These are phyloP conservation scores for Ophioderma brevispina DNA, from an alignment of 35 echinoderm and acorn worm species.

Conservation along the genomic window DNA sequence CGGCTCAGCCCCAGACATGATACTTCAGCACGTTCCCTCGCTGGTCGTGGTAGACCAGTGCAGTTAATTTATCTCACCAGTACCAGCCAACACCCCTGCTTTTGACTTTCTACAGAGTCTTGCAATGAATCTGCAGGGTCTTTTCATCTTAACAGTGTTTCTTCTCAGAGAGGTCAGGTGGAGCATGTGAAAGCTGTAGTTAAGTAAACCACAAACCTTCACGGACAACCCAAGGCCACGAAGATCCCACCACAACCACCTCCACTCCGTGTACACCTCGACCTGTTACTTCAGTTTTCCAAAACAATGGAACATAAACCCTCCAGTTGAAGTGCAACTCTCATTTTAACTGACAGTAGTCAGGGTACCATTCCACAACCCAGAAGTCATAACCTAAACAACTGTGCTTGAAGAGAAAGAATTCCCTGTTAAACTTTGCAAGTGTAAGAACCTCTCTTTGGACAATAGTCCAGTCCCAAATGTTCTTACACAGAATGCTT, in stretches of 20 bases:
- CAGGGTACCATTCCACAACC: too few relatives aligned
- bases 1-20: constrained; percentile 69
- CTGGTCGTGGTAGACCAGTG: constrained; percentile 71
- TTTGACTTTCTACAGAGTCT: constrained; percentile 84
- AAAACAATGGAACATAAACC: too few relatives aligned
- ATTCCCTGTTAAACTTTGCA: constrained; percentile 65
- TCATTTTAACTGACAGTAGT: too few relatives aligned
- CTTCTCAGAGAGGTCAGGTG: constrained; percentile 53
- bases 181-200: constrained; percentile 78
- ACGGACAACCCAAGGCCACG: constrained; percentile 27
- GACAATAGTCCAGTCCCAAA: constrained; percentile 66
- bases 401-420: constrained; percentile 1
- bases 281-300: too few relatives aligned
- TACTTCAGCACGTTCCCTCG: constrained; percentile 61
- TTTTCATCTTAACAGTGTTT: constrained; percentile 84
- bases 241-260: neutral
- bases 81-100: constrained; percentile 53
- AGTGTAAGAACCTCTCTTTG: constrained; percentile 69
- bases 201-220: constrained; percentile 38
- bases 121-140: constrained; percentile 85
- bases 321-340: too few relatives aligned
- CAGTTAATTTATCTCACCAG: constrained; percentile 76
- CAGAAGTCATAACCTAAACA: too few relatives aligned
- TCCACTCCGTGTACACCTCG: neutral
- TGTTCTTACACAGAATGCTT: constrained; percentile 20